A percentile compares a stretch with the other conserved stretches of the same genome.
Conservation (phyloP, 2,113 vertebrate species). For the Poeciliopsis retropinna region DNA sequence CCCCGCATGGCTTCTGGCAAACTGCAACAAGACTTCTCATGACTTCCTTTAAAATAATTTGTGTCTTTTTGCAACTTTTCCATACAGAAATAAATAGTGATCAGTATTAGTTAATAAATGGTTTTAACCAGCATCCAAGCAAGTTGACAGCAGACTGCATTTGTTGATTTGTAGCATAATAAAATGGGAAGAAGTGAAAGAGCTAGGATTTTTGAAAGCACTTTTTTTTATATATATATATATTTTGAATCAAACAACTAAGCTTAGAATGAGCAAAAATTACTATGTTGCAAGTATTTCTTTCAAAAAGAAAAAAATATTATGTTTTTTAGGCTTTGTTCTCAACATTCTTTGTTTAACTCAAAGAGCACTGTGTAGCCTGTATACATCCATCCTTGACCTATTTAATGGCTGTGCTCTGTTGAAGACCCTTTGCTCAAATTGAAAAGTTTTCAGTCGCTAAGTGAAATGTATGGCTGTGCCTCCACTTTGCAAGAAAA, state of each 20-base stretch:
- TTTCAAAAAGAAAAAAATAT: slow-evolving; percentile 45
- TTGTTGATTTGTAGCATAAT: too few species aligned
- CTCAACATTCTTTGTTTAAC: slow-evolving; percentile 57
- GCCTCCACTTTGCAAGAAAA: slow-evolving; percentile 78
- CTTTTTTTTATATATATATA: not conserved
- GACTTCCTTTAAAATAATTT: not conserved
- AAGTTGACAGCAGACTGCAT: too few species aligned
- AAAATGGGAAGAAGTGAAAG: too few species aligned
- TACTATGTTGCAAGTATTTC: slow-evolving; percentile 22
- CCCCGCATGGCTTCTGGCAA: not conserved
- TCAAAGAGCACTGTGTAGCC: slow-evolving; percentile 57
- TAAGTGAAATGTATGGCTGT: slow-evolving; percentile 81
- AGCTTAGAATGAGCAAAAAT: not conserved
- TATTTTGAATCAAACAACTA: not conserved
- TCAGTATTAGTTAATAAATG: not conserved
- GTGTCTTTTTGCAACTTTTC: too few species aligned
- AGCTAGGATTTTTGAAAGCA: too few species aligned
- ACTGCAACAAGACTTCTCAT: not conserved
- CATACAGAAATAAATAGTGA: not conserved
- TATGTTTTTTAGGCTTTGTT: slow-evolving; percentile 23
- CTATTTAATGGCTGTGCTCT: slow-evolving; percentile 80
- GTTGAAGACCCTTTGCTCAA: slow-evolving; percentile 74
- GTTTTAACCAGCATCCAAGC: too few species aligned
- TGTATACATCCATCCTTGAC: slow-evolving; percentile 79
- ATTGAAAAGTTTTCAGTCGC: slow-evolving; percentile 83